A percentile compares a stretch with the other conserved stretches of the same genome.
phyloP scores from a whole-genome alignment of 2,113 vertebrate species.

The Malurus alboscapulatus region DNA sequence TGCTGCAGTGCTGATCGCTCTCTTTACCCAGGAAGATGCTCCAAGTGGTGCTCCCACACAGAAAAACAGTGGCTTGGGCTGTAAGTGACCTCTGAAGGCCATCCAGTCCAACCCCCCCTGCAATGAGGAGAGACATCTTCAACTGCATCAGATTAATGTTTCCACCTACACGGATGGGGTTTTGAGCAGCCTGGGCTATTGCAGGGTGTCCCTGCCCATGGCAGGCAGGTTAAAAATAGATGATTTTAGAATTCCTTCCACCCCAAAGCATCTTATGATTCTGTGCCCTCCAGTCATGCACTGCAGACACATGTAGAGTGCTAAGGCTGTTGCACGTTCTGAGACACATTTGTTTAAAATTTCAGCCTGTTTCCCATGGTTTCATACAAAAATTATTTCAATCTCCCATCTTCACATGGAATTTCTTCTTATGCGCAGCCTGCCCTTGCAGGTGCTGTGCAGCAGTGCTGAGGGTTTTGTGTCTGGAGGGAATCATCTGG shows the following conservation, averaged over 20 bases:
- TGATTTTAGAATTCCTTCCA: background rate
- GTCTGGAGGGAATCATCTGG: background rate
- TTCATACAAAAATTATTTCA: background rate
- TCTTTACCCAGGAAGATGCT: background rate
- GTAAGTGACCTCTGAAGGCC: background rate
- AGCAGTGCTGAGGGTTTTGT: background rate
- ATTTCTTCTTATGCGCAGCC: background rate
- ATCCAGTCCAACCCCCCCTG: too few species aligned
- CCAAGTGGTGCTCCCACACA: background rate
- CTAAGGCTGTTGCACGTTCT: background rate
- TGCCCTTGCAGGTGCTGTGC: background rate
- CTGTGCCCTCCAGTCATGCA: background rate
- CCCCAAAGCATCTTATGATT: background rate
- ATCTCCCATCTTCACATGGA: background rate
- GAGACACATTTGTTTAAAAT: accelerated
- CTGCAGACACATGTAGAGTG: background rate
- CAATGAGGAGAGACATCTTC: background rate
- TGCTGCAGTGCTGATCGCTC: background rate
- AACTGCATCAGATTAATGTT: background rate
- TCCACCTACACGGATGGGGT: background rate
- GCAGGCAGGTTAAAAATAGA: accelerated
- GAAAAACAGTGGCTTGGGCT: background rate
- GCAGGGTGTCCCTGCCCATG: background rate
- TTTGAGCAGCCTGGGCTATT: background rate
- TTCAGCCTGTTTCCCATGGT: accelerated